Evolutionary conservation across 2,113 vertebrate genomes (phyloP).

Genomic region (Baryphthengus martii): DNA sequence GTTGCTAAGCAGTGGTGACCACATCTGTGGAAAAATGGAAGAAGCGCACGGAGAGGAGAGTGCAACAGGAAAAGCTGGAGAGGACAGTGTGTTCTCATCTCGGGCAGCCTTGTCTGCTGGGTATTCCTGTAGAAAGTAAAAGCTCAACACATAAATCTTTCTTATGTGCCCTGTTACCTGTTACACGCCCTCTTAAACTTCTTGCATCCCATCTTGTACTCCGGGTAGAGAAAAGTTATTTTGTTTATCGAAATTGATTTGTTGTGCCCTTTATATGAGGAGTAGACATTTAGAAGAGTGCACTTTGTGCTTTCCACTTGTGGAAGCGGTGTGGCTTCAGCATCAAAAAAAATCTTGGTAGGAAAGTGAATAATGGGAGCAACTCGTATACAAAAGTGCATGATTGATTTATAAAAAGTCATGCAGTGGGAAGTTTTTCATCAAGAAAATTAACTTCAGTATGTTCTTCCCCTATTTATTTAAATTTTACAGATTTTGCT

Average conservation of each 20-base stretch:
- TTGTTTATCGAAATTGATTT: not conserved
- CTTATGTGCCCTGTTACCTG: not conserved
- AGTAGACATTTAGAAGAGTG: not conserved
- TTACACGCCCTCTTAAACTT: not conserved
- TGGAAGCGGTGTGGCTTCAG: not conserved
- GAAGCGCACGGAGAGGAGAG: not conserved
- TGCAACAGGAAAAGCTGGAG: not conserved
- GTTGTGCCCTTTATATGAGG: not conserved
- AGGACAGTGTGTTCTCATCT: not conserved
- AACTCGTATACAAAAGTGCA: accelerated
- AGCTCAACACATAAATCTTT: accelerated
- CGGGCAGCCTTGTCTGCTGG: not conserved
- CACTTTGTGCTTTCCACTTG: accelerated
- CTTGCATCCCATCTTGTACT: accelerated
- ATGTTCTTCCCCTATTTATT: accelerated
- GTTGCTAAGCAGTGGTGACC: constrained; percentile 49
- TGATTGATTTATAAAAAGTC: not conserved
- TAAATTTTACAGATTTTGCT: not conserved
- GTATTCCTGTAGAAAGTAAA: not conserved
- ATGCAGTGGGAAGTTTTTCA: not conserved
- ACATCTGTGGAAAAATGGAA: constrained; percentile 3
- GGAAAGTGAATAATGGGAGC: not conserved
- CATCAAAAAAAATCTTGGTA: not conserved
- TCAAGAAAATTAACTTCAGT: not conserved
- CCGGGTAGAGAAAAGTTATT: not conserved